Evolutionary conservation across 2,888 invertebrate species (phyloP), one percentile per base, ranked within the genome.

Genomic region (Steinernema scapterisci): DNA sequence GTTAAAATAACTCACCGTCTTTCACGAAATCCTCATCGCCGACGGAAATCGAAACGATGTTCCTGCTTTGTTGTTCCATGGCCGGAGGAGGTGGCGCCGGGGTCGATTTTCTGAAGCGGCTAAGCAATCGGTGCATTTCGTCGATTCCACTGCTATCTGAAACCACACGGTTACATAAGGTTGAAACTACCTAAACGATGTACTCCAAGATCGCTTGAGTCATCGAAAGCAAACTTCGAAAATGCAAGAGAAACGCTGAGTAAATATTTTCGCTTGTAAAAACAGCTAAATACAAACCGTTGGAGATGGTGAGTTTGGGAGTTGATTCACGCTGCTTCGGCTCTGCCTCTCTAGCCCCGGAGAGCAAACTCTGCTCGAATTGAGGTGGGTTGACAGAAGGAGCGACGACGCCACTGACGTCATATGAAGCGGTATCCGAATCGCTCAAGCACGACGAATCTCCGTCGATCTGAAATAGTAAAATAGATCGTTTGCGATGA

Each of bases 31-130:
- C 63, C 13, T 63, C 63, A n/a, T 27, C 31, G 11, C 31, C 31
- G 31, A 63, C 63, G 7, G 63, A 27, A 31, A 63, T 63, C 63
- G 63, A 63, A 27, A 63, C 63, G 9, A 63, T 31, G 38, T 63
- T 27, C 11, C n/a, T 31, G 31, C 9, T 63, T 9, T 16, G 13
- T 11, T 21, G 19, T 38, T 38, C 38, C 19, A 7, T n/a, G 27
- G 38, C 25, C 27, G 63, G 63, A 2, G 63, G 63, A 13, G 38
- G 63, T 6, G 63, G 63, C 25, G 63, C 63, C 5, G 27, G 27
- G 11, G 63, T 63, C 16, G 63, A 31, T 25, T 63, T 63, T 13
- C 63, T 25, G 63, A 63, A 63, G 31, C 63, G 63, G 16, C 31
- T 63, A 1, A 63, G 38, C 16, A 63, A 27, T 5, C 27, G 27